A percentile compares a stretch with the other conserved stretches of the same genome.
Conservation (phyloP, 2,888 invertebrate genomes). For the Nebria salina region DNA sequence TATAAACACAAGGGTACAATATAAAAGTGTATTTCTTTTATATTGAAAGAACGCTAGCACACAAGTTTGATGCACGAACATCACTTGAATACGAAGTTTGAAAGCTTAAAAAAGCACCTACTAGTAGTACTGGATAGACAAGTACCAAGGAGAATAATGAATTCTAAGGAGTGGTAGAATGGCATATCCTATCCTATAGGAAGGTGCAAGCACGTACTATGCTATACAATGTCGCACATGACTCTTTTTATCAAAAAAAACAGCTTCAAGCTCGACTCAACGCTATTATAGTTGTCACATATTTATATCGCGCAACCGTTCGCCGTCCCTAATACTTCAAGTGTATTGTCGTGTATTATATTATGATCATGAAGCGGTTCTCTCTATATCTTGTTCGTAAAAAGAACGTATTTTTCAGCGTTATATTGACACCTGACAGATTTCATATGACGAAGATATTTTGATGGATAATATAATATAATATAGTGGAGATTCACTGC, state of each 20-base stretch:
- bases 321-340: neutral
- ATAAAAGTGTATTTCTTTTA: constrained; percentile 19
- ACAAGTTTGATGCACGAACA: neutral
- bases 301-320: neutral
- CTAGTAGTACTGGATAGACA: neutral
- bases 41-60: neutral
- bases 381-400: neutral
- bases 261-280: neutral
- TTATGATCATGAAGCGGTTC: neutral
- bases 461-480: too few relatives aligned
- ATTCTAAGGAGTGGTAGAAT: neutral
- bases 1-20: constrained; percentile 5
- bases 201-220: neutral
- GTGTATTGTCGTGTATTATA: constrained; percentile 1
- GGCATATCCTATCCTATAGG: neutral
- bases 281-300: constrained; percentile 2
- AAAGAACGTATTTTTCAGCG: neutral
- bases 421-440: neutral
- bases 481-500: too few relatives aligned
- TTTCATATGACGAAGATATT: too few relatives aligned
- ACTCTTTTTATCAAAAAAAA: constrained; percentile 5
- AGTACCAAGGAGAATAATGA: constrained; percentile 13
- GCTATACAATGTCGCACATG: constrained; percentile 7
- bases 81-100: neutral
- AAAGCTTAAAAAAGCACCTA: neutral